Percentiles rank a stretch among this genome's conserved stretches.
Evolutionary conservation across 2,797 vertebrate genomes (phyloP).

Genomic region (Botia almorhae): DNA sequence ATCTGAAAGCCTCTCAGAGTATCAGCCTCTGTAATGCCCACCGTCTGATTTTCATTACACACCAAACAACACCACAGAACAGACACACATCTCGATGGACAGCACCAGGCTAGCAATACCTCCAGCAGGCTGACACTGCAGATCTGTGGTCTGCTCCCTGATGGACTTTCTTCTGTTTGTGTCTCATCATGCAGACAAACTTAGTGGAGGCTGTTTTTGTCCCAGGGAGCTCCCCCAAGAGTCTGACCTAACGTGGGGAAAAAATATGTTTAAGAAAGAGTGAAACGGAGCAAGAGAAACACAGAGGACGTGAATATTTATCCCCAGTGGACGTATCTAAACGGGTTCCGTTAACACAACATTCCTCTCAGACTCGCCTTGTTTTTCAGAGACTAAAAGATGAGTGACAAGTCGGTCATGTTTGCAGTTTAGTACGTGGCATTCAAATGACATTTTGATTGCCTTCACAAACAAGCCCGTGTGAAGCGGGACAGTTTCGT

Average conservation of each 20-base stretch:
- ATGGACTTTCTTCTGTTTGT: conserved; percentile 27
- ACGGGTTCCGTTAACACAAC: conserved; percentile 43
- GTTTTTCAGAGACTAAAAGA: conserved; percentile 35
- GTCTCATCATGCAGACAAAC: neutral
- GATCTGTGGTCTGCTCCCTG: conserved; percentile 32
- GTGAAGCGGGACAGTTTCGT: neutral
- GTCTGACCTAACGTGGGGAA: conserved; percentile 21
- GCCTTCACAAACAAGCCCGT: conserved; percentile 37
- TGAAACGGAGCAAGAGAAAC: conserved; percentile 5
- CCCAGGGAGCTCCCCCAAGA: conserved; percentile 2
- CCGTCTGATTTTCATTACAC: conserved; percentile 40
- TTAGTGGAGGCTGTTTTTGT: conserved; percentile 11
- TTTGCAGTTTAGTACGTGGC: conserved; percentile 34
- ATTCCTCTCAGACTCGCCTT: conserved; percentile 24
- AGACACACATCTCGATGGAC: conserved; percentile 19
- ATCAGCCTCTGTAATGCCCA: neutral
- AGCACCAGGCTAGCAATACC: conserved; percentile 25
- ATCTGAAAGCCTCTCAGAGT: conserved; percentile 13
- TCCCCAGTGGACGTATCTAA: conserved; percentile 30
- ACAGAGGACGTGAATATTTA: conserved; percentile 38
- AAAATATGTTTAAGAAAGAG: neutral
- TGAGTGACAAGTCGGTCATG: conserved; percentile 3
- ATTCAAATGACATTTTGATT: conserved; percentile 46
- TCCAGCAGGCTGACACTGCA: conserved; percentile 39
- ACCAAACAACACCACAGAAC: conserved; percentile 8